Evolutionary conservation across 2,797 vertebrate genomes (phyloP).

Genomic region (Poecilia picta): DNA sequence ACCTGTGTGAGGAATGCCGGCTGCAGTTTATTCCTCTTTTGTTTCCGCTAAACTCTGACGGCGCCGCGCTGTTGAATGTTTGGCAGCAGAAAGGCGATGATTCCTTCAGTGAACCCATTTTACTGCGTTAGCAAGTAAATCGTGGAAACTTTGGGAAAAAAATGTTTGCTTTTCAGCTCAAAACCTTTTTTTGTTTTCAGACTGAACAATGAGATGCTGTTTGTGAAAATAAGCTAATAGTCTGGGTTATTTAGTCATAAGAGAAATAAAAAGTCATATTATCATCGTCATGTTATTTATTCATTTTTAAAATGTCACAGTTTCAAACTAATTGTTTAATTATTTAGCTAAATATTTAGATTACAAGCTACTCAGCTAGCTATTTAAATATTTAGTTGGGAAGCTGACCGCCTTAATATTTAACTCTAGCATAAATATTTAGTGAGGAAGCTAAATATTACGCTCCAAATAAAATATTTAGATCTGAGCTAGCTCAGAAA

Average conservation of each 20-base stretch:
- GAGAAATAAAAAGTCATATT: not conserved
- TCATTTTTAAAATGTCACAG: not conserved
- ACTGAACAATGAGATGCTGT: not conserved
- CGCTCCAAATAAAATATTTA: too few species aligned
- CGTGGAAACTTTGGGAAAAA: conserved; percentile 1
- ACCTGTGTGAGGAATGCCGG: conserved; percentile 56
- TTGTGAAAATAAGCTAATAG: not conserved
- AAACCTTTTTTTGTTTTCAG: not conserved
- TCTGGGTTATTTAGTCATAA: not conserved
- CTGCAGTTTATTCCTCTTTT: conserved; percentile 9
- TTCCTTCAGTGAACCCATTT: conserved; percentile 22
- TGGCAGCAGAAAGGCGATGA: conserved; percentile 29
- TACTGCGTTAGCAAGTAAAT: conserved; percentile 4
- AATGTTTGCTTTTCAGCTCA: not conserved
- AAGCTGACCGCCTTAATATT: too few species aligned
- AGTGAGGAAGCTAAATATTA: too few species aligned
- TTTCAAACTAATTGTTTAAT: not conserved
- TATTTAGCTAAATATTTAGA: not conserved
- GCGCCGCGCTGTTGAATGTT: conserved; percentile 32
- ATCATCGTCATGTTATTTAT: not conserved
- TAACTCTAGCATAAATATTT: too few species aligned
- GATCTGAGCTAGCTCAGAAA: not conserved
- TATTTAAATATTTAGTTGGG: too few species aligned
- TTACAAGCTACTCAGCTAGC: not conserved
- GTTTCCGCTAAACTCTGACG: conserved; percentile 23